Evolutionary conservation across 30 jellyfish, hydroid and myxozoan species (phyloP).

Genomic region (Chironex yamaguchii): DNA sequence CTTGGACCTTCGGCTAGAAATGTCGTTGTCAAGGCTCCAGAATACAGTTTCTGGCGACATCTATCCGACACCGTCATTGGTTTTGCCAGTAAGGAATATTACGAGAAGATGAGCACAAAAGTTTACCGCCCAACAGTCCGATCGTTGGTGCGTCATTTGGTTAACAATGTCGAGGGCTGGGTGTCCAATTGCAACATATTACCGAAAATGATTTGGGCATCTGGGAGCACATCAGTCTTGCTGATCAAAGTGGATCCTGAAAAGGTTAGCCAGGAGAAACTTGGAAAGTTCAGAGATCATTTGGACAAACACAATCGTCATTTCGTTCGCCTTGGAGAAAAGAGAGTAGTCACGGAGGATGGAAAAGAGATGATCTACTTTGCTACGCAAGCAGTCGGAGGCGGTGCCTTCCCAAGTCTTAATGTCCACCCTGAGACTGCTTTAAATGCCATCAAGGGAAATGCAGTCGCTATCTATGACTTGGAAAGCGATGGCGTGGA

Average conservation of each 20-base stretch:
- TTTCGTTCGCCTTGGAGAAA: constrained; percentile 10
- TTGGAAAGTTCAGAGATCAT: not conserved
- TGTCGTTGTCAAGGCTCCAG: not conserved
- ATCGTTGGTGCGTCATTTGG: not conserved
- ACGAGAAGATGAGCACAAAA: too few species aligned
- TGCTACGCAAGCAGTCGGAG: constrained; percentile 1
- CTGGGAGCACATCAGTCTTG: not conserved
- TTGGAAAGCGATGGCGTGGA: not conserved
- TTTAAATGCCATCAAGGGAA: not conserved
- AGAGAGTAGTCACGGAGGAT: not conserved
- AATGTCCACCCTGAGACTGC: not conserved
- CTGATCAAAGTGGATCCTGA: not conserved
- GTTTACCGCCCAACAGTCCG: not conserved
- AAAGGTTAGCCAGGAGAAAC: not conserved
- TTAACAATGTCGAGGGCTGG: not conserved
- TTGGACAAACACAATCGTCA: not conserved
- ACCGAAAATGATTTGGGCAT: not conserved
- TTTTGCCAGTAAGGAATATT: not conserved
- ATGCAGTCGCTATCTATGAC: not conserved
- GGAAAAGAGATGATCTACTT: not conserved
- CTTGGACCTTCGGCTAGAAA: not conserved
- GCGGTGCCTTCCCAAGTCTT: not conserved
- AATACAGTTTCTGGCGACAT: not conserved
- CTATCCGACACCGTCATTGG: not conserved
- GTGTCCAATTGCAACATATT: not conserved